Evolutionary conservation across 1,140 invertebrate species (phyloP).

Genomic region (Achroia grisella): DNA sequence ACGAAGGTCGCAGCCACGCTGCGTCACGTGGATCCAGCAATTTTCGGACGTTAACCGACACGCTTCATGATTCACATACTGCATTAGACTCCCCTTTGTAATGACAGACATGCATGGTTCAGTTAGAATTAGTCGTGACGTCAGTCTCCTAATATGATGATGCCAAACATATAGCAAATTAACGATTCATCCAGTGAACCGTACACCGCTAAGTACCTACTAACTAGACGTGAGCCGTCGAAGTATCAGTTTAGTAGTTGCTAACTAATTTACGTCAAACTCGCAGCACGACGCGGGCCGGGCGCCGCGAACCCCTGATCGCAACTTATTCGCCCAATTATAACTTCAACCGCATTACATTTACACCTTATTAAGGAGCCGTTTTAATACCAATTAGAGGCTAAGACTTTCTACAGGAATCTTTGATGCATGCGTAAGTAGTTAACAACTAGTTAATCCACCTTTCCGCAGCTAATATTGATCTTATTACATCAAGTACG

Average conservation of each 20-base stretch:
- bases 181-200: slow-evolving; percentile 6
- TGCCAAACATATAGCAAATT: not conserved
- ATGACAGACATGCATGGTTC: too few species aligned
- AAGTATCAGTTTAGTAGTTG: slow-evolving; percentile 32
- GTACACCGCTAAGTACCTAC: slow-evolving; percentile 15
- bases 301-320: slow-evolving; percentile 16
- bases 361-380: slow-evolving; percentile 9
- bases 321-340: slow-evolving; percentile 32
- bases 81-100: not conserved
- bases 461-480: slow-evolving; percentile 19
- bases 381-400: too few species aligned
- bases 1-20: slow-evolving; percentile 28
- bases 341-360: slow-evolving; percentile 23
- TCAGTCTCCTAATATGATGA: too few species aligned
- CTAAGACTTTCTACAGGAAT: slow-evolving; percentile 9
- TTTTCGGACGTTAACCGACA: slow-evolving; percentile 46
- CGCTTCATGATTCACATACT: slow-evolving; percentile 29
- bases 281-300: not conserved
- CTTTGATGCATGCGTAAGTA: slow-evolving; percentile 5
- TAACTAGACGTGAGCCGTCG: slow-evolving; percentile 19
- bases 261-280: slow-evolving; percentile 31
- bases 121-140: too few species aligned
- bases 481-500: slow-evolving; percentile 27
- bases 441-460: slow-evolving; percentile 1
- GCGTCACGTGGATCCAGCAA: slow-evolving; percentile 18